Evolutionary conservation across 1,140 invertebrate species (phyloP).

Genomic region (Zaprionus gabonicus): DNA sequence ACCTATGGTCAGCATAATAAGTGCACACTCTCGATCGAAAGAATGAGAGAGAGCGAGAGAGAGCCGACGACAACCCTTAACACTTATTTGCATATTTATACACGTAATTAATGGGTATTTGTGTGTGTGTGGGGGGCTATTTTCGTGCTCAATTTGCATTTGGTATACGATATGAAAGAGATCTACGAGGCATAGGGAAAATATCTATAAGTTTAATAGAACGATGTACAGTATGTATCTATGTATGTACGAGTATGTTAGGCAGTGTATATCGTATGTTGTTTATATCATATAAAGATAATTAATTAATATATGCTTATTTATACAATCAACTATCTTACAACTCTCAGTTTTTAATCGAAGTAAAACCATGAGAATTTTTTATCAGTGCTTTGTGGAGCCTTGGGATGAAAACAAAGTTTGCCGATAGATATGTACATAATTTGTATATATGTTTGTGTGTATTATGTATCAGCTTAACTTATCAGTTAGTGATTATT

Average conservation of each 20-base stretch:
- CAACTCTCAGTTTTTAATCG: background rate
- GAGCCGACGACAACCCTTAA: slow-evolving; percentile 6
- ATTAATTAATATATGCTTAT: too few species aligned
- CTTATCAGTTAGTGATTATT: slow-evolving; percentile 5
- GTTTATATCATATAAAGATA: too few species aligned
- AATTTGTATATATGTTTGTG: background rate
- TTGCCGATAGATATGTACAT: slow-evolving; percentile 1
- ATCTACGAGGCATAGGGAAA: background rate
- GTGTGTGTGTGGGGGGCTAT: background rate
- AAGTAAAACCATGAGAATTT: too few species aligned
- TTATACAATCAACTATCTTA: background rate
- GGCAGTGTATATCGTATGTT: too few species aligned
- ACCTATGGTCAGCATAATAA: too few species aligned
- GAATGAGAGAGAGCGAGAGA: background rate
- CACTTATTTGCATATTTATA: background rate
- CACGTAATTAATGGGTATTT: background rate
- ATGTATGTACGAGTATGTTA: too few species aligned
- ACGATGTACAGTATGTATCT: too few species aligned
- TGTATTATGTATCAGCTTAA: background rate
- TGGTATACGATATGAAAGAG: background rate
- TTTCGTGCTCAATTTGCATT: slow-evolving; percentile 7
- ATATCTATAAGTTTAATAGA: too few species aligned
- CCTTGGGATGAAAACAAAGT: background rate
- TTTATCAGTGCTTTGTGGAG: background rate
- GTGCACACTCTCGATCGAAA: background rate